Percentiles rank a stretch among this genome's conserved stretches.
Evolutionary conservation across 2,888 invertebrate genomes (phyloP).

Genomic region (Brachypalpus laphriformis): DNA sequence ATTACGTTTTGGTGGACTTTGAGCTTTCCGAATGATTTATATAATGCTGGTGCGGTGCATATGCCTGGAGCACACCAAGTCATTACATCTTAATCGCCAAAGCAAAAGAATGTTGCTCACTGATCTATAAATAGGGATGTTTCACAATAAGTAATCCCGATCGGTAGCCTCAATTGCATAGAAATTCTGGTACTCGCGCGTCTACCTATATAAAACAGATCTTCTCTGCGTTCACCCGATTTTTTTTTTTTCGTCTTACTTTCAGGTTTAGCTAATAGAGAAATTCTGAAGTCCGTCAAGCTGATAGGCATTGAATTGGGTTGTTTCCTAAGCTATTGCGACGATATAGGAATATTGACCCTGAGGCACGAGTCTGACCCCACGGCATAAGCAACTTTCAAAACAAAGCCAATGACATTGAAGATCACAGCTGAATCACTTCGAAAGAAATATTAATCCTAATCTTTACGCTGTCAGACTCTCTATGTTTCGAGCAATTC

Average conservation of each 20-base stretch:
- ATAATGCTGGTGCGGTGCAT: slow-evolving; percentile 8
- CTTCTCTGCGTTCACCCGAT: neutral
- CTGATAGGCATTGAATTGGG: neutral
- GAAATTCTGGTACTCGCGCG: neutral
- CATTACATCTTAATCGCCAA: slow-evolving; percentile 34
- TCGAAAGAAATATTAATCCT: no score
- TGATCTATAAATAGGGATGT: neutral
- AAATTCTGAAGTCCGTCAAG: neutral
- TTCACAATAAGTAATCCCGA: neutral
- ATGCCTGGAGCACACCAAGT: neutral
- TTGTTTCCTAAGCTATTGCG: neutral
- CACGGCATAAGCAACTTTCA: neutral
- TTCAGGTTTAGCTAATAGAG: neutral
- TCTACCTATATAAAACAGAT: neutral
- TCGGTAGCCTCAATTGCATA: neutral
- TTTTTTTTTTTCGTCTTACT: neutral
- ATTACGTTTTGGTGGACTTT: slow-evolving; percentile 49
- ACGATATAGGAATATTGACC: neutral
- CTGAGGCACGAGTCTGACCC: neutral
- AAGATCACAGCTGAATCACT: no score
- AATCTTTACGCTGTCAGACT: no score
- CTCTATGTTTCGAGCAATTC: no score
- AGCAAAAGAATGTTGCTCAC: slow-evolving; percentile 2
- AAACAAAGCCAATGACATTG: neutral
- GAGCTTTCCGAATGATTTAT: slow-evolving; percentile 4